phyloP scores from a whole-genome alignment of 2,888 invertebrate species.

The Sacculina carcini region DNA sequence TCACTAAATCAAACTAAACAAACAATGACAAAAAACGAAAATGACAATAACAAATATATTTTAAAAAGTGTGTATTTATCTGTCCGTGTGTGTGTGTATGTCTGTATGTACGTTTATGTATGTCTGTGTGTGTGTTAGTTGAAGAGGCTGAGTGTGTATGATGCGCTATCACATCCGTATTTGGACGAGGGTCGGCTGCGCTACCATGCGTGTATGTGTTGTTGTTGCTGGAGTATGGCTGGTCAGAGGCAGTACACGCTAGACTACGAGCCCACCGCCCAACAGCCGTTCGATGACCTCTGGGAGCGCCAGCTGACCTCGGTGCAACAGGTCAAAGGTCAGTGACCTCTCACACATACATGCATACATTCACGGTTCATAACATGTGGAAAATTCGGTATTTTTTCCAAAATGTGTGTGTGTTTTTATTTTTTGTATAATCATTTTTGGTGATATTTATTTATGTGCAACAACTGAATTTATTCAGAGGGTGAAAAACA shows the following conservation, averaged over 20 bases:
- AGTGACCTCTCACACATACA: not conserved
- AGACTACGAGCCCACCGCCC: constrained; percentile 76
- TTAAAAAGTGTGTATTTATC: not conserved
- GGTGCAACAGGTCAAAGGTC: constrained; percentile 85
- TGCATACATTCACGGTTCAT: no score
- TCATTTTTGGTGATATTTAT: no score
- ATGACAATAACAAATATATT: not conserved
- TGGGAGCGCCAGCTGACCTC: constrained; percentile 88
- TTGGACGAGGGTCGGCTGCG: constrained; percentile 89
- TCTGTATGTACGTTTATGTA: not conserved
- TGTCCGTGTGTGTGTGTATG: not conserved
- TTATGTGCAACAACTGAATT: no score
- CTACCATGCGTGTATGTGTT: constrained; percentile 99
- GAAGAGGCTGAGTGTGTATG: constrained; percentile 76
- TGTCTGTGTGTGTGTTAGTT: constrained; percentile 28
- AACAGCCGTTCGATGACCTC: constrained; percentile 71
- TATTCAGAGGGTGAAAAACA: no score
- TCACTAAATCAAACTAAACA: not conserved
- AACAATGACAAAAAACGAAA: not conserved
- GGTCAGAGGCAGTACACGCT: constrained; percentile 56
- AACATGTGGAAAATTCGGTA: not conserved
- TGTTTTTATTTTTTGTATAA: no score
- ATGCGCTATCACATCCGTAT: constrained; percentile 89
- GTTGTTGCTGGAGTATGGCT: constrained; percentile 49
- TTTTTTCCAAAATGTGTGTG: no score